A percentile compares a stretch with the other conserved stretches of the same genome.
Conservation (phyloP, 2,888 invertebrate genomes). For the Chloroclysta siterata region DNA sequence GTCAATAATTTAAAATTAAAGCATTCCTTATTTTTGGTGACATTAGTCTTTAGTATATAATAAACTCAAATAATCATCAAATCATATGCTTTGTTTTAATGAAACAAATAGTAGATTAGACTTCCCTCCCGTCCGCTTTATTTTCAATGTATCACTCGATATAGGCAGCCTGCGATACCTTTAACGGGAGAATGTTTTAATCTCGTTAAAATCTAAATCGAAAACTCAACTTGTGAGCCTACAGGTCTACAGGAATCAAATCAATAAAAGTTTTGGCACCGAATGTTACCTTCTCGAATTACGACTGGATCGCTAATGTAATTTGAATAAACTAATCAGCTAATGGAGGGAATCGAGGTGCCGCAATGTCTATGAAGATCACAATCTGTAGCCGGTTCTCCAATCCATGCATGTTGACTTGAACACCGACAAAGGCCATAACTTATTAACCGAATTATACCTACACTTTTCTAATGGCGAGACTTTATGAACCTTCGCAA, state of each 20-base stretch:
- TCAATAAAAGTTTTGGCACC: conserved; percentile 35
- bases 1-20: too few relatives aligned
- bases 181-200: conserved; percentile 7
- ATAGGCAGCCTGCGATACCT: background rate
- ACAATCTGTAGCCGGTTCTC: conserved; percentile 53
- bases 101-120: too few relatives aligned
- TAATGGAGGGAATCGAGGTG: conserved; percentile 67
- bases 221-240: conserved; percentile 10
- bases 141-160: background rate
- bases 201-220: conserved; percentile 17
- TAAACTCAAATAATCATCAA: too few relatives aligned
- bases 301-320: conserved; percentile 55
- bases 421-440: conserved; percentile 30
- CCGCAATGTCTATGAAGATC: conserved; percentile 59
- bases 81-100: too few relatives aligned
- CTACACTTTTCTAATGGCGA: conserved; percentile 25
- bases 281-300: conserved; percentile 40
- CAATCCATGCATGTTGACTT: conserved; percentile 36
- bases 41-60: too few relatives aligned
- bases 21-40: too few relatives aligned
- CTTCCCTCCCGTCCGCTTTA: background rate
- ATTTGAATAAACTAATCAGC: conserved; percentile 68
- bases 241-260: conserved; percentile 20
- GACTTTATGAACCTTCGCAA: conserved; percentile 43
- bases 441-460: conserved; percentile 38